Evolutionary conservation across 1,140 invertebrate genomes (phyloP), one percentile per base, ranked within the genome.

Genomic region (Drosophila bocki): DNA sequence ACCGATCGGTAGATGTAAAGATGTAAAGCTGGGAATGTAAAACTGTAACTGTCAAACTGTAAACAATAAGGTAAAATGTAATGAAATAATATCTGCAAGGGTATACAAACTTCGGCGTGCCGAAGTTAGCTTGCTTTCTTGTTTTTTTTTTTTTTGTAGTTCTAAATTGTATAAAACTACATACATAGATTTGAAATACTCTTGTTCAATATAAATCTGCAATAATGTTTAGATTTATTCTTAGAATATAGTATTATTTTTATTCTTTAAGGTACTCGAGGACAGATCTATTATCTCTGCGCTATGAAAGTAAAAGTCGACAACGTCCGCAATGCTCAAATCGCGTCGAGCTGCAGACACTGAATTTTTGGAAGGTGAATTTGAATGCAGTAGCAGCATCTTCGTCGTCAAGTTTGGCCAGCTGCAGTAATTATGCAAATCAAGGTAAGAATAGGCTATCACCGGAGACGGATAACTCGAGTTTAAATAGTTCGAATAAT

Each of bases 331-430:
- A 62, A 39, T 91, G 85, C 77, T 60, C 71, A 5, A 71, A 71
- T 15, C 78, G 69, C 54, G 54, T 45, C 8, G 82, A 91, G 7
- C 22, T 92, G 6, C 85, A 91, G 17, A 75, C 57, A 6, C 63
- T 92, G 32, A 57, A 79, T 54, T 82, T 92, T 56, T 92, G 91
- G 91, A 92, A 87, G 71, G 51, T 62, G 0, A 72, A 64, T 42
- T 35, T 53, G 0, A 53, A 47, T 33, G 35, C 51, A 33, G 42
- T 37, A 39, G 35, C 19, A 39, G 8, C 53, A 11, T 22, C 53
- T 19, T 48, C 48, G 11, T 26, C 51, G 4, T 22, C 26, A 12
- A 41, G n/a, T 19, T 42, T 37, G 15, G 17, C 57, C 11, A 77
- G 32, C 37, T 39, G 53, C 35, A 56, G 8, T 39, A 78, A n/a